Conservation (phyloP, 2,797 vertebrate genomes). For the Esox masquinongy region DNA sequence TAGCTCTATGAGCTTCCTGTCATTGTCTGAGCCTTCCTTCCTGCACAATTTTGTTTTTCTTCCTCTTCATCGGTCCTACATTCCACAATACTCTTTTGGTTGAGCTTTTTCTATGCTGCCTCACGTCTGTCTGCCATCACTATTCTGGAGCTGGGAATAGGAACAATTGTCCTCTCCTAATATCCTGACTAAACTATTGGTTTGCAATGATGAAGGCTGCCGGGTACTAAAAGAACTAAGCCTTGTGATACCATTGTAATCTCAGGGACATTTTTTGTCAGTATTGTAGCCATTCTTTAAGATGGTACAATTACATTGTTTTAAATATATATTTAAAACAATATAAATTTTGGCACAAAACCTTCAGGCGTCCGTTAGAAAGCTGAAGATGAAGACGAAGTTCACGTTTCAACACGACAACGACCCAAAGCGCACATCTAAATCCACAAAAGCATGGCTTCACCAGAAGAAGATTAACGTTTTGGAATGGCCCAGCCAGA, state of each 20-base stretch:
- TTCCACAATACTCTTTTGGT: conserved; percentile 18
- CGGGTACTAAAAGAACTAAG: conserved; percentile 9
- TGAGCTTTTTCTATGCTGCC: neutral
- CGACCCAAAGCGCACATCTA: too few species aligned
- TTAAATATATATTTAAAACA: too few species aligned
- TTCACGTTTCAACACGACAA: too few species aligned
- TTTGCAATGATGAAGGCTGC: conserved; percentile 21
- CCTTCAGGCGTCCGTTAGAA: too few species aligned
- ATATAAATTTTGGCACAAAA: too few species aligned
- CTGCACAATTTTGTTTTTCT: conserved; percentile 49
- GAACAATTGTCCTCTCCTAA: conserved; percentile 20
- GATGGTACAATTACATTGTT: neutral
- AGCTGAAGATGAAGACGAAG: too few species aligned
- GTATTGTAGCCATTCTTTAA: neutral
- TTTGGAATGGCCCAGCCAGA: too few species aligned
- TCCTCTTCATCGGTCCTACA: conserved; percentile 29
- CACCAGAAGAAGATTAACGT: too few species aligned
- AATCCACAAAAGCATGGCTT: too few species aligned
- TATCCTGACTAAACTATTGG: conserved; percentile 29
- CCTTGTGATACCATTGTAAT: conserved; percentile 20
- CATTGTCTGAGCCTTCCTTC: conserved; percentile 50
- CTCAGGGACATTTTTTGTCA: conserved; percentile 31
- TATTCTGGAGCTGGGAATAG: conserved; percentile 23
- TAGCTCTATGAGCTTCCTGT: conserved; percentile 44
- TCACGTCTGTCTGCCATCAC: conserved; percentile 18